phyloP scores from a whole-genome alignment of 2,888 invertebrate genomes.

The Serripes groenlandicus region DNA sequence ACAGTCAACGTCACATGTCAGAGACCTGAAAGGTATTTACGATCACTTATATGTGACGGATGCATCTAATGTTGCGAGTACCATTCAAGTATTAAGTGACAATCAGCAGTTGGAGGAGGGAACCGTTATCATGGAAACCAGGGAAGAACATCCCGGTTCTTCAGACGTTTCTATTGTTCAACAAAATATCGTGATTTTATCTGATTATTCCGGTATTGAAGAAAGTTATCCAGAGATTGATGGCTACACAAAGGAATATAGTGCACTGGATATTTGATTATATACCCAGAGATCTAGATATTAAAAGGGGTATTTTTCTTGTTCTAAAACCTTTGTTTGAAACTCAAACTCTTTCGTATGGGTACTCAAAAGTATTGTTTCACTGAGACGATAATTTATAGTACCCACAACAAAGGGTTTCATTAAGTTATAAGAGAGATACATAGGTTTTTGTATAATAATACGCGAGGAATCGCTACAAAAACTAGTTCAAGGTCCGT shows the following conservation, averaged over 20 bases:
- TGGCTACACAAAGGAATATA: slow-evolving; percentile 25
- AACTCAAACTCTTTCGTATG: no score
- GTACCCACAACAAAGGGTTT: no score
- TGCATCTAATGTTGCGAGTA: background rate
- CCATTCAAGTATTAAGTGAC: background rate
- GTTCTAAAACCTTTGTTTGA: no score
- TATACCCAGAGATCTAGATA: no score
- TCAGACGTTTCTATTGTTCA: slow-evolving; percentile 4
- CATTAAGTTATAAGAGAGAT: no score
- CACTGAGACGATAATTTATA: no score
- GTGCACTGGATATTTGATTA: slow-evolving; percentile 17
- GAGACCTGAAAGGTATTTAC: background rate
- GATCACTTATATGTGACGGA: slow-evolving; percentile 8
- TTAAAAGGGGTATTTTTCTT: no score
- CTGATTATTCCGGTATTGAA: slow-evolving; percentile 21
- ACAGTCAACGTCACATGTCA: background rate
- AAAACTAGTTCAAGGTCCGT: no score
- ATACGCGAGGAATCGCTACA: no score
- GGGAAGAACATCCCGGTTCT: background rate
- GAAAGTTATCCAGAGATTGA: slow-evolving; percentile 19
- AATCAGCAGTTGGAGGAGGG: background rate
- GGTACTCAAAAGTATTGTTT: no score
- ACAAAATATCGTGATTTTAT: slow-evolving; percentile 23
- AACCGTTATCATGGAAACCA: slow-evolving; percentile 6
- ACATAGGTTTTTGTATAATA: no score